These are phyloP conservation scores for Brachionus manjavacas DNA, from an alignment of 1,140 invertebrate species.

Conservation along the genomic window DNA sequence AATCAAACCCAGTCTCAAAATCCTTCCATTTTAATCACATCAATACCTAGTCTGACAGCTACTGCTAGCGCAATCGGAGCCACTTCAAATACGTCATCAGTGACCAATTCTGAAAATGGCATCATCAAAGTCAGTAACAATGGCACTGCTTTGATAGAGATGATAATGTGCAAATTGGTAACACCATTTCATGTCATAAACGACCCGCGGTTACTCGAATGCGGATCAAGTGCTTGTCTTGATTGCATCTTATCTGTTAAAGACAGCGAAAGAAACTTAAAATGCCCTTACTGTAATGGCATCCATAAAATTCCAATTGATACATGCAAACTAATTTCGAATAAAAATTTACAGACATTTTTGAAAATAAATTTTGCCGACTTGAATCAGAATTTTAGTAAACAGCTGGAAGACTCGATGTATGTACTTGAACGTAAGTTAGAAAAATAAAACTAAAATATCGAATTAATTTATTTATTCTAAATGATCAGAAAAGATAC, in stretches of 20 bases:
- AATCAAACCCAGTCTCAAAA: not conserved
- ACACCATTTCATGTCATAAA: constrained; percentile 35
- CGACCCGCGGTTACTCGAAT: constrained; percentile 23
- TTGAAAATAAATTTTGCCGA: constrained; percentile 33
- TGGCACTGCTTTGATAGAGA: constrained; percentile 16
- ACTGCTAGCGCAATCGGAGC: constrained; percentile 11
- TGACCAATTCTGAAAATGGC: not conserved
- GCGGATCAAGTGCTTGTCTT: constrained; percentile 16
- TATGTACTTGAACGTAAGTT: constrained; percentile 36
- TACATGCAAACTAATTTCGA: constrained; percentile 6
- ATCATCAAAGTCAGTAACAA: constrained; percentile 3
- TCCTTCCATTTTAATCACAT: not conserved
- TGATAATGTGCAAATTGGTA: constrained; percentile 33
- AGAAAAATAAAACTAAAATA: not conserved
- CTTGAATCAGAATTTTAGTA: constrained; percentile 38
- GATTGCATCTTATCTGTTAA: constrained; percentile 28
- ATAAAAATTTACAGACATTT: constrained; percentile 27
- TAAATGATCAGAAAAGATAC: constrained; percentile 17
- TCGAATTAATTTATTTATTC: not conserved
- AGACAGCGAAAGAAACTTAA: constrained; percentile 29
- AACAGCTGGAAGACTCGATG: constrained; percentile 37
- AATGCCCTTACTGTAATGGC: constrained; percentile 25
- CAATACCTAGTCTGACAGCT: constrained; percentile 1
- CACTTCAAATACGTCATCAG: not conserved
- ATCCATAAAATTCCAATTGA: constrained; percentile 27